Conservation (phyloP, 1,140 invertebrate species). For the Hylaeus anthracinus region DNA sequence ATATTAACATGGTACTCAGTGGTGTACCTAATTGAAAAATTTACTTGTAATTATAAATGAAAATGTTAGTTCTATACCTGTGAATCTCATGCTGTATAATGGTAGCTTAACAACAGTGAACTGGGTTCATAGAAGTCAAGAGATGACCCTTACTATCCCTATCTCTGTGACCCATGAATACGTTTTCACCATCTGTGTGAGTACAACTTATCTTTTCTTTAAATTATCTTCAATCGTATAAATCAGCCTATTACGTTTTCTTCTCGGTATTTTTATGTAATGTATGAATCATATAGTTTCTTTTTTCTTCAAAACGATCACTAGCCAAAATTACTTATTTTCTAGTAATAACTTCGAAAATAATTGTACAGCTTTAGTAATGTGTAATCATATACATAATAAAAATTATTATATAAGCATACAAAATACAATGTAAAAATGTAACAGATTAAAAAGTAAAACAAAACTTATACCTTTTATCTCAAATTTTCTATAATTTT, state of each 20-base stretch:
- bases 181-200: constrained; percentile 56
- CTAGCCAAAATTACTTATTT: background rate
- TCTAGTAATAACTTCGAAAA: constrained; percentile 6
- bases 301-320: constrained; percentile 18
- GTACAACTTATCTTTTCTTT: constrained; percentile 67
- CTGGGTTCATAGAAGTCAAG: constrained; percentile 74
- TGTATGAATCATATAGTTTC: background rate
- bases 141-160: constrained; percentile 74
- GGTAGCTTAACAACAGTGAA: constrained; percentile 63
- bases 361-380: constrained; percentile 2
- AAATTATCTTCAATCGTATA: constrained; percentile 70
- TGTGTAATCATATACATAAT: background rate
- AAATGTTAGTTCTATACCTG: constrained; percentile 62
- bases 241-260: constrained; percentile 46
- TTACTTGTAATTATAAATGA: constrained; percentile 26
- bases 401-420: background rate
- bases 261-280: constrained; percentile 54
- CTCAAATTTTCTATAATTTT: background rate
- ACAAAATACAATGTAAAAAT: background rate
- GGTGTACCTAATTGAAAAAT: constrained; percentile 12
- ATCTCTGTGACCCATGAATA: constrained; percentile 71
- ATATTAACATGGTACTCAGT: background rate
- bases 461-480: background rate
- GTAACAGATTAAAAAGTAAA: background rate
- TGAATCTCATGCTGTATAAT: constrained; percentile 69